Evolutionary conservation across 2,888 invertebrate species (phyloP), one percentile per base, ranked within the genome.

Genomic region (Phragmatobia fuliginosa): DNA sequence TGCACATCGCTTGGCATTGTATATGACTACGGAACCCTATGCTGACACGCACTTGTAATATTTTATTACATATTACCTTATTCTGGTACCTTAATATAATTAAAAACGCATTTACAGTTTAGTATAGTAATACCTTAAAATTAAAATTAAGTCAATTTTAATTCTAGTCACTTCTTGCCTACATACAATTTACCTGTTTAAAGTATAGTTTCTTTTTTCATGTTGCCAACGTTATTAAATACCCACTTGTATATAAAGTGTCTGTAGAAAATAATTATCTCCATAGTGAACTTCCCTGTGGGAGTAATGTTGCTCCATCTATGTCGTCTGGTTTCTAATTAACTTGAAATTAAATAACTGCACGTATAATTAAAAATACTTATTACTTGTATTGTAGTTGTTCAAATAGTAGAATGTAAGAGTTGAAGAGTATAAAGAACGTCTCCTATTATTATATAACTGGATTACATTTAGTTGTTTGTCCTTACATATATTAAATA

Each of bases 231-330:
- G 8, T 62, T 33, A 67, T 62, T 41, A 62, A 41, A 25, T 63
- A 68, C 58, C 60, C 65, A 73, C 65, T 67, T 64, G 49, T 66
- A 66, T 31, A 45, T 25, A 56, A 33, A 45, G 38, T 68, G 70
- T 75, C 67, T 58, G 68, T 71, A 69, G 62, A 82, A 68, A 72
- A 71, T 75, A 80, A 81, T 82, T 80, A 73, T 66, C 71, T 80
- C 69, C 56, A 79, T 77, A 75, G 72, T 68, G 69, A 82, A 68
- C 76, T 78, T 77, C 60, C 80, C 80, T 25, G 45, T 70, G 77
- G 75, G 83, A 83, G 67, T 64, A 75, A 80, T 80, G 75, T 38
- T 70, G 74, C 61, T 83, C 67, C 73, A 63, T 83, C 83, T 75
- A 66, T 71, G 79, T 81, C 82, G 83, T 83, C 80, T 77, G 77